These are phyloP conservation scores for Melanogrammus aeglefinus DNA, from an alignment of 2,797 vertebrate species.

Conservation along the genomic window DNA sequence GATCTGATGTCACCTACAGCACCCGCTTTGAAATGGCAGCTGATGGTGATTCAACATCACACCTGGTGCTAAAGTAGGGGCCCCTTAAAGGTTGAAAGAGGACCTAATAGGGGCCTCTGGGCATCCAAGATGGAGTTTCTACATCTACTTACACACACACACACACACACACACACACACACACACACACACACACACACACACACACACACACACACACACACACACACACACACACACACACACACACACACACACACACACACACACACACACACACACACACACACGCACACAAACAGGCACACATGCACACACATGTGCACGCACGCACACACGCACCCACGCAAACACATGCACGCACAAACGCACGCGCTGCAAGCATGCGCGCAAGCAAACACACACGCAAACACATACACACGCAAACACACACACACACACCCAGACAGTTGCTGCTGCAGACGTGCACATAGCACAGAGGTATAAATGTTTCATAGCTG, in stretches of 20 bases:
- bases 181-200: slow-evolving; percentile 13
- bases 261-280: slow-evolving; percentile 17
- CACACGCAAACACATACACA: slow-evolving; percentile 21
- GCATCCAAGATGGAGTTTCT: too few species aligned
- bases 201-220: slow-evolving; percentile 18
- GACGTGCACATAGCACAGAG: slow-evolving; percentile 37
- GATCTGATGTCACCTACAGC: too few species aligned
- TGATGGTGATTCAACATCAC: too few species aligned
- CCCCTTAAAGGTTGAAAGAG: too few species aligned
- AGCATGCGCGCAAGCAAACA: slow-evolving; percentile 13
- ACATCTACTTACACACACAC: slow-evolving; percentile 6
- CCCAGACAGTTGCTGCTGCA: background rate
- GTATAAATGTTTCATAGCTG: slow-evolving; percentile 72
- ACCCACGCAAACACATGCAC: slow-evolving; percentile 16
- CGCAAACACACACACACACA: slow-evolving; percentile 15
- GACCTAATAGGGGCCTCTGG: too few species aligned
- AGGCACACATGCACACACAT: slow-evolving; percentile 11
- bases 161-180: slow-evolving; percentile 23
- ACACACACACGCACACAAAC: slow-evolving; percentile 15
- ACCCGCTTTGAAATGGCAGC: too few species aligned
- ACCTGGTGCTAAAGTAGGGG: too few species aligned
- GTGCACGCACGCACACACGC: slow-evolving; percentile 17
- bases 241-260: slow-evolving; percentile 8
- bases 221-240: slow-evolving; percentile 16
- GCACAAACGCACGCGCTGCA: slow-evolving; percentile 12